These are phyloP conservation scores for Limnephilus auricula DNA, from an alignment of 2,888 invertebrate species.

Conservation along the genomic window DNA sequence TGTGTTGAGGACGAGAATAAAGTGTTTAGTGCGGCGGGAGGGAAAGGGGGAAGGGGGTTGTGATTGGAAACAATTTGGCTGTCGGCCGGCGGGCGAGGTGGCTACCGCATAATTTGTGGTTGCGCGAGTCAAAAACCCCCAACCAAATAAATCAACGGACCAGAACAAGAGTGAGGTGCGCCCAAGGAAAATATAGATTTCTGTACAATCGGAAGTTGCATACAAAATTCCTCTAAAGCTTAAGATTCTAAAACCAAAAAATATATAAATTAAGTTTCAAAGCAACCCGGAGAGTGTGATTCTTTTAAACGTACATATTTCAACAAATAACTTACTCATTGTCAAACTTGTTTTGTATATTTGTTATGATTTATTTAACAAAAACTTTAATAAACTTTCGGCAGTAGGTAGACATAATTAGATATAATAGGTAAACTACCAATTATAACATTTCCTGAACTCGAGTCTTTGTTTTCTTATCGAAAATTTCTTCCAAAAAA, in stretches of 20 bases:
- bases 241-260: not conserved
- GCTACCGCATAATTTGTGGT: slow-evolving; percentile 65
- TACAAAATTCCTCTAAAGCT: not conserved
- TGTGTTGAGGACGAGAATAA: slow-evolving; percentile 29
- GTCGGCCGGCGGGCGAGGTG: slow-evolving; percentile 59
- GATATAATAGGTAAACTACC: not conserved
- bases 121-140: slow-evolving; percentile 59
- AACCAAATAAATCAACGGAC: slow-evolving; percentile 63
- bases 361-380: not conserved
- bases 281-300: not conserved
- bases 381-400: not conserved
- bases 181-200: slow-evolving; percentile 18
- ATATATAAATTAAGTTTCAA: not conserved
- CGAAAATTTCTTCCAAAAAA: not conserved
- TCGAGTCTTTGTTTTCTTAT: not conserved
- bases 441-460: not conserved
- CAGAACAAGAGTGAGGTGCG: slow-evolving; percentile 37
- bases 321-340: not conserved
- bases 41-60: slow-evolving; percentile 14
- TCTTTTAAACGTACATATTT: not conserved
- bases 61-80: slow-evolving; percentile 63
- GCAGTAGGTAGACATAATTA: not conserved
- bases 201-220: not conserved
- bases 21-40: slow-evolving; percentile 41
- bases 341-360: not conserved